Evolutionary conservation across 2,888 invertebrate species (phyloP).

Genomic region (Cerastis rubricosa): DNA sequence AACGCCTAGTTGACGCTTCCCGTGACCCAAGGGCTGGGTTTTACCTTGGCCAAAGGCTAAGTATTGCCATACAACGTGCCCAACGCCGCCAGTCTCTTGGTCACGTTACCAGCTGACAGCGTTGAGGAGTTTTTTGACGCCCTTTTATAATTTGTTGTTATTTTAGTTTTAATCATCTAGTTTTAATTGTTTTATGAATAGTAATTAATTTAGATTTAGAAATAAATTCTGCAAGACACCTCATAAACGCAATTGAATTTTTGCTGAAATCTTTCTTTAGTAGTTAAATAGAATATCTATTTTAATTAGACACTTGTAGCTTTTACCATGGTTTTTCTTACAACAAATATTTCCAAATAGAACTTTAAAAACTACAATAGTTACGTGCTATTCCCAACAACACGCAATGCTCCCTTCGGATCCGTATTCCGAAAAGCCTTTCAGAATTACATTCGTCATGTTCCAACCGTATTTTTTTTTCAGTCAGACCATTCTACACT

Average conservation of each 20-base stretch:
- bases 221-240: too few species aligned
- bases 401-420: slow-evolving; percentile 21
- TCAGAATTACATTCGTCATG: slow-evolving; percentile 57
- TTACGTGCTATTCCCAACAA: slow-evolving; percentile 16
- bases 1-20: too few species aligned
- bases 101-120: too few species aligned
- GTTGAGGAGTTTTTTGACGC: too few species aligned
- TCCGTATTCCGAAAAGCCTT: slow-evolving; percentile 53
- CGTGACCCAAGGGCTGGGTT: too few species aligned
- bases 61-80: too few species aligned
- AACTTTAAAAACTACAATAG: slow-evolving; percentile 17
- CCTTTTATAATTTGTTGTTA: too few species aligned
- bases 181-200: too few species aligned
- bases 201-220: too few species aligned
- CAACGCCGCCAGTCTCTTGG: too few species aligned
- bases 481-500: slow-evolving; percentile 64
- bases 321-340: not conserved
- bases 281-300: not conserved
- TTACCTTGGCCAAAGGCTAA: too few species aligned
- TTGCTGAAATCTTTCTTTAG: not conserved
- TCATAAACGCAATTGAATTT: not conserved
- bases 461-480: slow-evolving; percentile 58
- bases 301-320: not conserved
- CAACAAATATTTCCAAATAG: not conserved
- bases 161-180: too few species aligned